Evolutionary conservation across 2,888 invertebrate genomes (phyloP).

Genomic region (Kuschelorhynchus macadamiae): DNA sequence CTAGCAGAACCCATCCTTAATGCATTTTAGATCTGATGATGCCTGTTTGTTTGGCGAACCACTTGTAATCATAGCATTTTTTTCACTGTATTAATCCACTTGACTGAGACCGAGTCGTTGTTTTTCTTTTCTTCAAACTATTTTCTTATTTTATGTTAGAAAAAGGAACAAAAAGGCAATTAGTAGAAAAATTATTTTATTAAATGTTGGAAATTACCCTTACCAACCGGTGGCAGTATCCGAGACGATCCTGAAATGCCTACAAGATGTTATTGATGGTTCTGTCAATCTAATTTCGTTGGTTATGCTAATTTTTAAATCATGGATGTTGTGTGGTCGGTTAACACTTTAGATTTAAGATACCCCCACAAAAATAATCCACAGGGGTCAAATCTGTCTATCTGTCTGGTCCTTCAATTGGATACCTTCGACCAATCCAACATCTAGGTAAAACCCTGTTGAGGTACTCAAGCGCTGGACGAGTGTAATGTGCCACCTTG

Average conservation of each 20-base stretch:
- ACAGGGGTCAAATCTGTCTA: not conserved
- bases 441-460: not conserved
- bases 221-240: not conserved
- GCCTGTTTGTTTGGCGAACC: too few relatives aligned
- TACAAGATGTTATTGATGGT: not conserved
- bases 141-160: too few relatives aligned
- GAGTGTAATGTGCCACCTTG: not conserved
- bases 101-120: too few relatives aligned
- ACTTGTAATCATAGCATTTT: too few relatives aligned
- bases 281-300: slow-evolving; percentile 1
- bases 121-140: too few relatives aligned
- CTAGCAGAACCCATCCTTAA: too few relatives aligned
- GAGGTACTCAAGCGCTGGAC: slow-evolving; percentile 7
- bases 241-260: not conserved
- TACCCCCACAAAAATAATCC: slow-evolving; percentile 31
- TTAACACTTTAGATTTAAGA: slow-evolving; percentile 16
- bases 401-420: slow-evolving; percentile 4
- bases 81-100: too few relatives aligned
- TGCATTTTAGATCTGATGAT: too few relatives aligned
- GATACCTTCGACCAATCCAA: slow-evolving; percentile 1
- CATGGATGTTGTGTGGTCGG: not conserved
- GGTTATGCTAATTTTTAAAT: not conserved
- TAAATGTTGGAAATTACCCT: too few relatives aligned
- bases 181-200: too few relatives aligned
- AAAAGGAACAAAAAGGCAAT: too few relatives aligned